phyloP scores from a whole-genome alignment of 1,140 invertebrate genomes.

The Drosophila bipectinata region DNA sequence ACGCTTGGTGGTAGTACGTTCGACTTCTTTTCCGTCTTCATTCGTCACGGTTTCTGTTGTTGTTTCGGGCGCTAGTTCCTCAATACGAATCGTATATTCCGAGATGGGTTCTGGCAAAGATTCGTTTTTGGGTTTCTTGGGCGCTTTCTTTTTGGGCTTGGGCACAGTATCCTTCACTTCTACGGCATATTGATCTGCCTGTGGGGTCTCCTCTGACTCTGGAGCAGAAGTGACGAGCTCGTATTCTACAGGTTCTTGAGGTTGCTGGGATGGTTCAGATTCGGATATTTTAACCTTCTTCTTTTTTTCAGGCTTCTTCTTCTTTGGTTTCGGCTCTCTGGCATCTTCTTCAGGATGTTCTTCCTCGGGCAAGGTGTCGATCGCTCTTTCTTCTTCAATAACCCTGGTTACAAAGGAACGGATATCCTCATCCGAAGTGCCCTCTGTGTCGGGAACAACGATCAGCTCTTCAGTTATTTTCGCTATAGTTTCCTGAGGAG shows the following conservation, averaged over 20 bases:
- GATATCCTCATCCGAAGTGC: constrained; percentile 25
- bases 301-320: constrained; percentile 73
- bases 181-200: constrained; percentile 36
- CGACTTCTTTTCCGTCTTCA: constrained; percentile 76
- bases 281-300: constrained; percentile 66
- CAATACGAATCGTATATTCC: constrained; percentile 64
- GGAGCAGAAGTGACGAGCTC: constrained; percentile 19
- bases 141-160: constrained; percentile 66
- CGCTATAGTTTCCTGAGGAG: constrained; percentile 55
- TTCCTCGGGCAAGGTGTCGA: constrained; percentile 17
- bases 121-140: constrained; percentile 30
- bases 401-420: constrained; percentile 59
- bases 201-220: constrained; percentile 25
- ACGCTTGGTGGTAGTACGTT: constrained; percentile 66
- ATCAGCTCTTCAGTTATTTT: constrained; percentile 52
- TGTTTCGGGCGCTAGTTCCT: constrained; percentile 78
- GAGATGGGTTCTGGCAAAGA: constrained; percentile 8
- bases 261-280: constrained; percentile 3
- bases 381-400: constrained; percentile 41
- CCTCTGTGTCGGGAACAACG: neutral
- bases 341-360: constrained; percentile 12
- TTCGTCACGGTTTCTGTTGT: constrained; percentile 65
- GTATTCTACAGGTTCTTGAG: constrained; percentile 8
- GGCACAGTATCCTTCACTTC: constrained; percentile 36
- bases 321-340: constrained; percentile 57